Evolutionary conservation across 2,797 vertebrate species (phyloP).

Genomic region (Eulemur albifrons): DNA sequence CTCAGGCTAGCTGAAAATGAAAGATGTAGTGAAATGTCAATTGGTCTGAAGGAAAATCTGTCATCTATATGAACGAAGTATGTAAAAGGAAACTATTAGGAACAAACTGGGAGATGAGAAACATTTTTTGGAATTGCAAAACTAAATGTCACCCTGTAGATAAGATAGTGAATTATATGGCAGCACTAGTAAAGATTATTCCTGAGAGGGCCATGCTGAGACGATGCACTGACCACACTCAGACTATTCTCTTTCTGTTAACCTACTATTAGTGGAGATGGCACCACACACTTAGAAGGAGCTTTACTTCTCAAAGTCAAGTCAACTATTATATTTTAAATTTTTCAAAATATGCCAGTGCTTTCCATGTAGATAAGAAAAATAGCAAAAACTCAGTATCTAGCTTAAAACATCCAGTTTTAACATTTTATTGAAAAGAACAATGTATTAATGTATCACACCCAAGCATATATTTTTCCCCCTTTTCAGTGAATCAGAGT

Average conservation of each 20-base stretch:
- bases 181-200: no score
- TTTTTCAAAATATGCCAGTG: not conserved
- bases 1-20: not conserved
- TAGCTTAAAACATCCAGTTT: not conserved
- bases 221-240: not conserved
- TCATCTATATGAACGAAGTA: accelerated
- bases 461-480: not conserved
- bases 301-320: not conserved
- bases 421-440: not conserved
- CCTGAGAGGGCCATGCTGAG: not conserved
- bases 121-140: not conserved
- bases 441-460: not conserved
- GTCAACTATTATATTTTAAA: not conserved
- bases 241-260: not conserved
- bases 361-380: not conserved
- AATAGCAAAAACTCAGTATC: not conserved
- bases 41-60: not conserved
- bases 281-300: not conserved
- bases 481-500: not conserved
- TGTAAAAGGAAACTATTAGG: not conserved
- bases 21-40: not conserved
- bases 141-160: not conserved
- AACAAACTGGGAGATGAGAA: not conserved
- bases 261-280: not conserved
- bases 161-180: not conserved